Conservation (phyloP, 92 coral and sea anemone genomes). For the Phenganax subtilis region DNA sequence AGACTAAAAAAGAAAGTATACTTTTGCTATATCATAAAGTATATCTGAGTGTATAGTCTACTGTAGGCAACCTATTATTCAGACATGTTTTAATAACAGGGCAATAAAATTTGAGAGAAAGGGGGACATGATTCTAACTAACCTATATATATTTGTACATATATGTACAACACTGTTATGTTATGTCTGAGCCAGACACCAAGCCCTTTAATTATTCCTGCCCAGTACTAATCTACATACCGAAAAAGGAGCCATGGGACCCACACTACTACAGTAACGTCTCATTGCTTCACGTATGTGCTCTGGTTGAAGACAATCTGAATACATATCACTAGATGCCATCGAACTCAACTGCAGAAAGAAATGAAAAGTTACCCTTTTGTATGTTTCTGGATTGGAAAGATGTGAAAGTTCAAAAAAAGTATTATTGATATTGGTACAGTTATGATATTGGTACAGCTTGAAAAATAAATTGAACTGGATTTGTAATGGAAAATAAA, state of each 20-base stretch:
- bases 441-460: too few relatives aligned
- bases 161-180: too few relatives aligned
- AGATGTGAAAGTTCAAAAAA: neutral
- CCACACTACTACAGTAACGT: constrained; percentile 75
- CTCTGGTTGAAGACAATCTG: constrained; percentile 89
- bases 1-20: constrained; percentile 10
- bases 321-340: constrained; percentile 29
- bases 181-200: neutral
- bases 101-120: too few relatives aligned
- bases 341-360: constrained; percentile 26
- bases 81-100: too few relatives aligned
- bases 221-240: constrained; percentile 48
- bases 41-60: neutral
- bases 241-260: constrained; percentile 94
- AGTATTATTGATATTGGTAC: neutral
- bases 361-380: neutral
- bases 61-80: too few relatives aligned
- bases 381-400: neutral
- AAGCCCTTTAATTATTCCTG: neutral
- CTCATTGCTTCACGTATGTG: constrained; percentile 92
- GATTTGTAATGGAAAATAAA: too few relatives aligned
- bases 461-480: too few relatives aligned
- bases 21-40: neutral
- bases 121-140: too few relatives aligned
- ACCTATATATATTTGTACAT: too few relatives aligned